A percentile compares a stretch with the other conserved stretches of the same genome.
Evolutionary conservation across 92 coral and sea anemone species (phyloP).

Genomic region (Anthopleura xanthogrammica): DNA sequence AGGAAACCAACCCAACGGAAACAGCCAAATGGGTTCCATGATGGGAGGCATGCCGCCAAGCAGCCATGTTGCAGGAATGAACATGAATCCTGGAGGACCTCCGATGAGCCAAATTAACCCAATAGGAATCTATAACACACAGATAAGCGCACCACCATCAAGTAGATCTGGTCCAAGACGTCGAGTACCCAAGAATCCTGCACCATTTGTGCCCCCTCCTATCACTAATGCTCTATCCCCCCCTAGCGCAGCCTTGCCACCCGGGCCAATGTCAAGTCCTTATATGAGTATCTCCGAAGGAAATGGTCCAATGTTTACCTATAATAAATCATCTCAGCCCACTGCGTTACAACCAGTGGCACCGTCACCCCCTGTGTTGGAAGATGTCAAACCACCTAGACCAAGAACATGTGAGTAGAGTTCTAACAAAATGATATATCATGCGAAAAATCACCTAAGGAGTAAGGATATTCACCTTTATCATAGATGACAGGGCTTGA

Average conservation of each 20-base stretch:
- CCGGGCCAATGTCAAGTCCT: slow-evolving; percentile 60
- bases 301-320: slow-evolving; percentile 43
- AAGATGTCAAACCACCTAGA: slow-evolving; percentile 74
- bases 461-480: too few relatives aligned
- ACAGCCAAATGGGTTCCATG: slow-evolving; percentile 40
- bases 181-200: slow-evolving; percentile 43
- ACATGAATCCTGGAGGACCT: slow-evolving; percentile 40
- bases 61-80: slow-evolving; percentile 50
- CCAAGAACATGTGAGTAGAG: slow-evolving; percentile 43
- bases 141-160: slow-evolving; percentile 1
- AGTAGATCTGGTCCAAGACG: slow-evolving; percentile 38
- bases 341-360: slow-evolving; percentile 22
- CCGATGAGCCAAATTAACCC: slow-evolving; percentile 60
- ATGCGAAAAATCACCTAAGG: too few relatives aligned
- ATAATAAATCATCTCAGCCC: slow-evolving; percentile 60
- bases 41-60: slow-evolving; percentile 54
- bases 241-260: slow-evolving; percentile 56
- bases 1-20: slow-evolving; percentile 40
- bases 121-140: slow-evolving; percentile 49
- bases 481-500: too few relatives aligned
- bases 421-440: neutral
- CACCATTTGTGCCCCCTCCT: slow-evolving; percentile 43
- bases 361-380: slow-evolving; percentile 67
- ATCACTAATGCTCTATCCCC: slow-evolving; percentile 79
- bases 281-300: slow-evolving; percentile 81